phyloP scores from a whole-genome alignment of 2,113 vertebrate species.

The Lathamus discolor region DNA sequence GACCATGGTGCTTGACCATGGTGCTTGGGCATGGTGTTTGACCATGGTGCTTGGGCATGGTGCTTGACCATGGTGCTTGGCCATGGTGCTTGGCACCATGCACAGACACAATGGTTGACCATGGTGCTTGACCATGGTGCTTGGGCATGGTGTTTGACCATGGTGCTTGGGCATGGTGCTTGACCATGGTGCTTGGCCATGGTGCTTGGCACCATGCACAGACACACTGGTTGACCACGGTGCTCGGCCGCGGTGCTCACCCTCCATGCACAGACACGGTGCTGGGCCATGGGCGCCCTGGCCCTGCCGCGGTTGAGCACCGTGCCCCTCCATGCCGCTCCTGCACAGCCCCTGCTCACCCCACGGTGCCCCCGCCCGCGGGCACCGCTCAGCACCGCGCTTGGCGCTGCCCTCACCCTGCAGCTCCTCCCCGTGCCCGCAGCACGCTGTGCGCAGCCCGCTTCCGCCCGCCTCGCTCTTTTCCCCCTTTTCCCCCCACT shows the following conservation, averaged over 20 bases:
- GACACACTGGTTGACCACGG: rapidly evolving
- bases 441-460: not conserved
- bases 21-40: not conserved
- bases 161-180: not conserved
- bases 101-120: rapidly evolving
- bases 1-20: not conserved
- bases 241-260: rapidly evolving
- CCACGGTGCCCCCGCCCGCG: no score
- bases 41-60: not conserved
- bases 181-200: no score
- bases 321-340: not conserved
- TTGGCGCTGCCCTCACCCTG: not conserved
- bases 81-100: not conserved
- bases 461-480: not conserved
- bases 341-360: not conserved
- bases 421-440: not conserved
- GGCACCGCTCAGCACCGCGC: not conserved
- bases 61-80: no score
- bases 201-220: not conserved
- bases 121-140: not conserved
- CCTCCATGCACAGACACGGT: rapidly evolving
- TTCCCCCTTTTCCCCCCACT: not conserved
- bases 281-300: not conserved
- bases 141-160: no score
- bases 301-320: not conserved